Evolutionary conservation across 1,140 invertebrate species (phyloP).

Genomic region (Sitophilus oryzae): DNA sequence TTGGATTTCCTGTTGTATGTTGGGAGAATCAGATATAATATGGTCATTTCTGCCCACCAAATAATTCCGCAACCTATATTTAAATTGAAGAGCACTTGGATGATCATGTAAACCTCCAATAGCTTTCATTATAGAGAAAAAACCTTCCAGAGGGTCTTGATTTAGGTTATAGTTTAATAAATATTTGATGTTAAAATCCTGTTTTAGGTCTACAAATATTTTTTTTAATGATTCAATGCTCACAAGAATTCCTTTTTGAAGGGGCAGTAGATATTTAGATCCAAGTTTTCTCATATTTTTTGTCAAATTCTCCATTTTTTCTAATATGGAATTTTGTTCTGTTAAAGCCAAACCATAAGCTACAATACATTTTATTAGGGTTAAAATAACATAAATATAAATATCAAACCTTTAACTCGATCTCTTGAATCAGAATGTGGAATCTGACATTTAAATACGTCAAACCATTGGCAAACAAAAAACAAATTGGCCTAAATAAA

Average conservation of each 20-base stretch:
- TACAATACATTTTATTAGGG: too few relatives aligned
- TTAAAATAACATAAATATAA: too few relatives aligned
- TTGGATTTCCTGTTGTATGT: too few relatives aligned
- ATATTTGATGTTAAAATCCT: constrained; percentile 14
- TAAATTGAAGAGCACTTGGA: constrained; percentile 11
- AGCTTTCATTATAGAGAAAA: constrained; percentile 7
- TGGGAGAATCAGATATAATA: too few relatives aligned
- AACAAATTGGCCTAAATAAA: constrained; percentile 7
- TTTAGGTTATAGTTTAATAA: constrained; percentile 7
- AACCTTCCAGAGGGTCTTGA: constrained; percentile 4
- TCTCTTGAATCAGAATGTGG: constrained; percentile 8
- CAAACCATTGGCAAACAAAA: constrained; percentile 22
- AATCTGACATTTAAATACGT: constrained; percentile 12
- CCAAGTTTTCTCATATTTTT: constrained; percentile 4
- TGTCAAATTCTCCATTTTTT: constrained; percentile 5
- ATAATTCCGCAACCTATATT: constrained; percentile 12
- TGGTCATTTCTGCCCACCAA: constrained; percentile 14
- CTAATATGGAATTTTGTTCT: constrained; percentile 16
- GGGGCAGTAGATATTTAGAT: constrained; percentile 4
- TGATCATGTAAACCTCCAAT: constrained; percentile 11
- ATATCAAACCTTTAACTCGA: constrained; percentile 10
- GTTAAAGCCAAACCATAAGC: constrained; percentile 7
- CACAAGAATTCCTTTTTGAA: constrained; percentile 1
- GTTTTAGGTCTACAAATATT: constrained; percentile 13
- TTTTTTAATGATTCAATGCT: constrained; percentile 5